A percentile compares a stretch with the other conserved stretches of the same genome.
phyloP scores from a whole-genome alignment of 2,888 invertebrate genomes.

The Hemithea aestivaria region DNA sequence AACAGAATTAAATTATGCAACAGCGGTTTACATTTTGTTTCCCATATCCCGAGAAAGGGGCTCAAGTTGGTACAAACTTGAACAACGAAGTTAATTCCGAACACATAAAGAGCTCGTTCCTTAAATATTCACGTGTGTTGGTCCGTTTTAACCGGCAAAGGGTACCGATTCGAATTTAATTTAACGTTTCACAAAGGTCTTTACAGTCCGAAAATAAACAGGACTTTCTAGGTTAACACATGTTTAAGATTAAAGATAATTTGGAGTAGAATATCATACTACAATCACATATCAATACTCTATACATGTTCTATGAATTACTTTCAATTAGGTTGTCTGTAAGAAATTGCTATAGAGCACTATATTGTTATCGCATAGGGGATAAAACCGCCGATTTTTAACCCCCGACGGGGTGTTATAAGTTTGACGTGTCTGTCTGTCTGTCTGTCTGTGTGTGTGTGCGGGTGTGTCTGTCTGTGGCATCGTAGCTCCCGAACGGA shows the following conservation, averaged over 20 bases:
- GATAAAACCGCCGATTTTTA: no score
- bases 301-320: no score
- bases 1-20: conserved; percentile 25
- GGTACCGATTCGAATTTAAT: conserved; percentile 5
- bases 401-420: no score
- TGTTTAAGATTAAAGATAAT: neutral
- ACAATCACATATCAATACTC: no score
- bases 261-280: no score
- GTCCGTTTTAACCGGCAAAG: conserved; percentile 14
- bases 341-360: no score
- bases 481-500: no score
- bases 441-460: no score
- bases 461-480: no score
- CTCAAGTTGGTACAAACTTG: conserved; percentile 17
- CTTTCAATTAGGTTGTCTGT: no score
- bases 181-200: neutral
- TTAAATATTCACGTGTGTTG: conserved; percentile 22
- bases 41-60: conserved; percentile 9
- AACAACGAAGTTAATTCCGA: conserved; percentile 15
- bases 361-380: no score
- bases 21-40: conserved; percentile 24
- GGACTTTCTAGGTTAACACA: conserved; percentile 1
- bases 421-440: no score
- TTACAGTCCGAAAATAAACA: conserved; percentile 4
- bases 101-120: conserved; percentile 12